Evolutionary conservation across 2,888 invertebrate species (phyloP), one percentile per base, ranked within the genome.

Genomic region (Rhogogaster chlorosoma): DNA sequence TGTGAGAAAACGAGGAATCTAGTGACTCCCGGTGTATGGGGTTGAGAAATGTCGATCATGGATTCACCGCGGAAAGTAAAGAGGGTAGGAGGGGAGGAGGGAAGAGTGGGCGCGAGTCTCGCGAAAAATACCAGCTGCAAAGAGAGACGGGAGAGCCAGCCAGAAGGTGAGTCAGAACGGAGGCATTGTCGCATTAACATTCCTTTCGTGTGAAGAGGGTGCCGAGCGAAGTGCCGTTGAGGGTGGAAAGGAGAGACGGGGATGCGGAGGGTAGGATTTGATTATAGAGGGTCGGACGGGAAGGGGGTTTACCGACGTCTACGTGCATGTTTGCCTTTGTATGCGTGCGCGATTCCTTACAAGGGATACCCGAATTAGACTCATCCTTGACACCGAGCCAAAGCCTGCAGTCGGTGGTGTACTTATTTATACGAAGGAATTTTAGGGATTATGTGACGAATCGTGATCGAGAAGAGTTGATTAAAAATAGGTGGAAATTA

Each of bases 101-200:
- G n/a, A 26, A 49, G 32, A 53, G 29, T 10, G 53, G 15, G 36
- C 42, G 73, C 67, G 67, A 67, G 29, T 67, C 67, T 77, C 49
- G 77, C 53, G 77, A 53, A 53, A 38, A 77, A 77, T 77, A 77
- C 53, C 77, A 77, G 49, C 53, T 53, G 77, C 4, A 26, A 42
- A 61, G 45, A 70, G 18, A 83, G 38, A 49, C 45, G 36, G 82
- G n/a, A 22, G 26, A 71, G 12, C 83, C 78, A 87, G 88, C 85
- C 38, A 73, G 88, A 88, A 89, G 90, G 89, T 89, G 91, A 91
- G 91, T 90, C 90, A 90, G 92, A 91, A 91, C 91, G 91, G 91
- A 92, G 90, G 91, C 91, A 92, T 93, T 93, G 92, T 92, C 92
- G 91, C 92, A 93, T 93, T 93, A 93, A 93, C 92, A 93, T 93